Percentiles rank a stretch among this genome's conserved stretches.
These are phyloP conservation scores for Norana najaformis DNA, from an alignment of 2,888 invertebrate species.

Conservation along the genomic window DNA sequence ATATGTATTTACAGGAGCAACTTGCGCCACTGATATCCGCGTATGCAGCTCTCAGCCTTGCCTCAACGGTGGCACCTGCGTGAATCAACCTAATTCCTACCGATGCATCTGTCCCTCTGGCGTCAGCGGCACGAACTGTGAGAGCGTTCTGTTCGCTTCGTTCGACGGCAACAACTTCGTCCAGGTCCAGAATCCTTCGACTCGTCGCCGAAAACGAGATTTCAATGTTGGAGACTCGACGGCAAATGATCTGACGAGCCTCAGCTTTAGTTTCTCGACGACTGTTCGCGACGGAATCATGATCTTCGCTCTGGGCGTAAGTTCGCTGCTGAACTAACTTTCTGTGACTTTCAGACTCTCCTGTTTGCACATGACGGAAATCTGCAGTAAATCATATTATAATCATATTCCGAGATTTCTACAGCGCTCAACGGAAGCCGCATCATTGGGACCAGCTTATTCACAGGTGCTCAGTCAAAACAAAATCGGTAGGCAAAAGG, in stretches of 20 bases:
- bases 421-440: too few species aligned
- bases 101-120: constrained; percentile 46
- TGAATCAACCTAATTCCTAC: constrained; percentile 44
- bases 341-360: too few species aligned
- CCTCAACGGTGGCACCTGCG: constrained; percentile 40
- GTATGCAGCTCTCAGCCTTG: constrained; percentile 43
- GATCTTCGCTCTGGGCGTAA: constrained; percentile 51
- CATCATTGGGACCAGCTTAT: too few species aligned
- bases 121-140: constrained; percentile 48
- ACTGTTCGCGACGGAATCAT: constrained; percentile 49
- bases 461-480: too few species aligned
- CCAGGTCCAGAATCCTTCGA: constrained; percentile 36
- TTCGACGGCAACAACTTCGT: constrained; percentile 50
- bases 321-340: too few species aligned
- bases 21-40: constrained; percentile 47
- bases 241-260: constrained; percentile 31
- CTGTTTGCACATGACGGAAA: too few species aligned
- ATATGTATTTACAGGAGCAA: too few species aligned
- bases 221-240: neutral
- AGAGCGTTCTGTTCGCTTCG: constrained; percentile 49
- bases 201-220: constrained; percentile 24
- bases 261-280: constrained; percentile 49
- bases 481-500: too few species aligned
- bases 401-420: too few species aligned
- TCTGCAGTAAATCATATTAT: too few species aligned